phyloP scores from a whole-genome alignment of 2,797 vertebrate genomes.

The Hippoglossus hippoglossus region DNA sequence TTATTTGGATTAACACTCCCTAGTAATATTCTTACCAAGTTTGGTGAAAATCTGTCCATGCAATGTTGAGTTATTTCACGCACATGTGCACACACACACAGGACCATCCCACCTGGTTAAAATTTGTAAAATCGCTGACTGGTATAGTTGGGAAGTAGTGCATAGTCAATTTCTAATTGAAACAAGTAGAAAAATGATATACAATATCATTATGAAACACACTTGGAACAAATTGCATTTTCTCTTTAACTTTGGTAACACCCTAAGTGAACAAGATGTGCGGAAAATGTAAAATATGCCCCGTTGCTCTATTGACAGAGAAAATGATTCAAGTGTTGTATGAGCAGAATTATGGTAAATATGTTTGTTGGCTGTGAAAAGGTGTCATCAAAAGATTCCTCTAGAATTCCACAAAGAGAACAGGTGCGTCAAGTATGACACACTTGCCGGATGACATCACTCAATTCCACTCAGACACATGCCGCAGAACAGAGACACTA shows the following conservation, averaged over 20 bases:
- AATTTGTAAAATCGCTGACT: no score
- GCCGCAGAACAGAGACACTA: background rate
- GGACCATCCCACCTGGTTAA: no score
- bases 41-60: no score
- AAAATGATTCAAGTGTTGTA: background rate
- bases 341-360: background rate
- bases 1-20: no score
- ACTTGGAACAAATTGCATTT: accelerated
- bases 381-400: constrained; percentile 2
- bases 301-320: background rate
- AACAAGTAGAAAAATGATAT: background rate
- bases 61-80: no score
- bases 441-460: constrained; percentile 5
- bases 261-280: background rate
- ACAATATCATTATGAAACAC: background rate
- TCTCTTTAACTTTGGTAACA: background rate
- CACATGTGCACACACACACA: no score
- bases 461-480: constrained; percentile 6
- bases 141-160: no score
- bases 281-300: constrained; percentile 11
- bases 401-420: background rate
- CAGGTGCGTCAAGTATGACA: constrained; percentile 2
- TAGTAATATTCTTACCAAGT: no score
- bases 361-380: background rate
- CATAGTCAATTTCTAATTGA: background rate